These are phyloP conservation scores for Perognathus longimembris DNA, from an alignment of 2,113 vertebrate genomes.

Conservation along the genomic window DNA sequence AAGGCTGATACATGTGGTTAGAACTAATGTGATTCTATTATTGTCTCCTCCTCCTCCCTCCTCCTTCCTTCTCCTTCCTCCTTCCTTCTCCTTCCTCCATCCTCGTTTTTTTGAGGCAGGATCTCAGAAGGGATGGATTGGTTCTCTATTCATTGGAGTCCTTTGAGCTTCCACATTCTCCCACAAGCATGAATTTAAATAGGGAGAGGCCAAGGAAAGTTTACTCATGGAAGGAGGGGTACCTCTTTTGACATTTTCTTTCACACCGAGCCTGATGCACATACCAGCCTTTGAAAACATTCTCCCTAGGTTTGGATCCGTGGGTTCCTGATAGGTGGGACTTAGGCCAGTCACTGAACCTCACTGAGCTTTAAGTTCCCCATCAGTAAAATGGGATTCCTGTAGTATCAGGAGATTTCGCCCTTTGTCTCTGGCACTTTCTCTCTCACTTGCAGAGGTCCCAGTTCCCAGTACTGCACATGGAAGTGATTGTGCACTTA, in stretches of 20 bases:
- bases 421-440: not conserved
- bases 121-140: not conserved
- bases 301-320: not conserved
- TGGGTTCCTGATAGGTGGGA: not conserved
- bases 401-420: not conserved
- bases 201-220: not conserved
- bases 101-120: too few species aligned
- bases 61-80: too few species aligned
- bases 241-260: not conserved
- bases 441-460: slow-evolving; percentile 76
- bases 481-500: slow-evolving; percentile 84
- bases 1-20: not conserved
- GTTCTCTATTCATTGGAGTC: not conserved
- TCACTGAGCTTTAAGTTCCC: not conserved
- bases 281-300: slow-evolving; percentile 6
- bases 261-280: too few species aligned
- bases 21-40: not conserved
- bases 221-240: not conserved
- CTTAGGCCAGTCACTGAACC: not conserved
- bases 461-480: slow-evolving; percentile 86
- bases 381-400: not conserved
- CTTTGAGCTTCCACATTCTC: not conserved
- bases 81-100: too few species aligned
- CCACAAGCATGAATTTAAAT: not conserved
- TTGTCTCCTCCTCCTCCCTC: not conserved